These are phyloP conservation scores for Augochlorella aurata DNA, from an alignment of 2,888 invertebrate species.

Conservation along the genomic window DNA sequence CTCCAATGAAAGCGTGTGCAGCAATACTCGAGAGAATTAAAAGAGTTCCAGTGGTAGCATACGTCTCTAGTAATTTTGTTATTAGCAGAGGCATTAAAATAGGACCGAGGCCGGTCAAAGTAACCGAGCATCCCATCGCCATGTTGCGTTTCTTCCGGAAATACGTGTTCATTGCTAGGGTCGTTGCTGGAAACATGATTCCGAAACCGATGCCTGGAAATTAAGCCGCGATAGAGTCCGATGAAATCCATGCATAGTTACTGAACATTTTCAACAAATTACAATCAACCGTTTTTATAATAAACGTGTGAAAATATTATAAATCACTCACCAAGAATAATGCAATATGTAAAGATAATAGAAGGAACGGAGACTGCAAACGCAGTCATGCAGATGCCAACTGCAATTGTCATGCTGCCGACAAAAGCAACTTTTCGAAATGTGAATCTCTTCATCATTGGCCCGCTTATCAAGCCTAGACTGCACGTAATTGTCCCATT, in stretches of 20 bases:
- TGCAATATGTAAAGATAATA: constrained; percentile 78
- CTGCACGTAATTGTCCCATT: constrained; percentile 81
- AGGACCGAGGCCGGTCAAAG: constrained; percentile 82
- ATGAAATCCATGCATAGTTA: background rate
- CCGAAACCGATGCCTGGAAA: constrained; percentile 82
- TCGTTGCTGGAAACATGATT: constrained; percentile 81
- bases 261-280: background rate
- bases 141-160: constrained; percentile 82
- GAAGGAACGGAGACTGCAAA: constrained; percentile 78
- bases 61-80: constrained; percentile 78
- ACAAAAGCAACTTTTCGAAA: constrained; percentile 77
- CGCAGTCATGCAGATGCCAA: constrained; percentile 78
- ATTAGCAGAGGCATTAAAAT: constrained; percentile 83
- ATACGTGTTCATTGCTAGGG: constrained; percentile 82
- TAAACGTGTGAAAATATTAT: background rate
- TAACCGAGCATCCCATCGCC: constrained; percentile 82
- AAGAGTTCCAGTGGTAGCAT: constrained; percentile 82
- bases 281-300: background rate
- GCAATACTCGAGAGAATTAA: constrained; percentile 82
- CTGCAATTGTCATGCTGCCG: constrained; percentile 76
- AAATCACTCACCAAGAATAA: constrained; percentile 67
- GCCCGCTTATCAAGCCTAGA: constrained; percentile 81
- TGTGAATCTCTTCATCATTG: constrained; percentile 79
- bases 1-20: constrained; percentile 82
- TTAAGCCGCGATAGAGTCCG: background rate